phyloP scores from a whole-genome alignment of 2,797 vertebrate species.

The Capromys pilorides region DNA sequence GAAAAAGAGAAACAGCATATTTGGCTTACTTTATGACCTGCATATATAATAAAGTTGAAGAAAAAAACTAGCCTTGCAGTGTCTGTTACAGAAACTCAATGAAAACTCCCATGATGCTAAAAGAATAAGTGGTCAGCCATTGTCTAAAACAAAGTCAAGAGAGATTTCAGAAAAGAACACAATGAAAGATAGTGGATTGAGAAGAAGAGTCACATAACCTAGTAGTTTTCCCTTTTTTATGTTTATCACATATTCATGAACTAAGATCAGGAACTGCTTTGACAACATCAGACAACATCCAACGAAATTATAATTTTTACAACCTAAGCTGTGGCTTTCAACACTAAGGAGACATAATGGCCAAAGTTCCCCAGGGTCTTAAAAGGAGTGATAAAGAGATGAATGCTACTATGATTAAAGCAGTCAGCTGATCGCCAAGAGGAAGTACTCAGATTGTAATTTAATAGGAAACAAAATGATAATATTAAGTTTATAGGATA shows the following conservation, averaged over 20 bases:
- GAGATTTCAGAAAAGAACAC: neutral
- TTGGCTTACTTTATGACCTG: neutral
- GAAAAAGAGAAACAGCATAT: neutral
- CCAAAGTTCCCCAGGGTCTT: neutral
- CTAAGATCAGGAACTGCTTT: neutral
- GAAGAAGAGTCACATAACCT: neutral
- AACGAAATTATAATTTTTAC: neutral
- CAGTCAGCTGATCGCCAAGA: neutral
- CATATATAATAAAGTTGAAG: neutral
- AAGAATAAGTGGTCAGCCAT: neutral
- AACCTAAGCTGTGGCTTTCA: neutral
- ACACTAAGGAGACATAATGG: neutral
- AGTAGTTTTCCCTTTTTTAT: neutral
- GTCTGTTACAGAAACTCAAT: neutral
- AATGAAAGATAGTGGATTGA: neutral
- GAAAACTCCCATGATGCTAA: neutral
- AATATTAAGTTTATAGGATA: neutral
- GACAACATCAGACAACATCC: neutral
- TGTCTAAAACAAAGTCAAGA: neutral
- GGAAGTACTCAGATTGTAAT: neutral
- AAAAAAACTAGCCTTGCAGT: neutral
- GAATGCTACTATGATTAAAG: neutral
- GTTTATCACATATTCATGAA: neutral
- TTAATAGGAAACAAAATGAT: slow-evolving; percentile 32
- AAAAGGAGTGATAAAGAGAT: neutral